Conservation (phyloP, 2,113 vertebrate genomes). For the Callospermophilus lateralis region DNA sequence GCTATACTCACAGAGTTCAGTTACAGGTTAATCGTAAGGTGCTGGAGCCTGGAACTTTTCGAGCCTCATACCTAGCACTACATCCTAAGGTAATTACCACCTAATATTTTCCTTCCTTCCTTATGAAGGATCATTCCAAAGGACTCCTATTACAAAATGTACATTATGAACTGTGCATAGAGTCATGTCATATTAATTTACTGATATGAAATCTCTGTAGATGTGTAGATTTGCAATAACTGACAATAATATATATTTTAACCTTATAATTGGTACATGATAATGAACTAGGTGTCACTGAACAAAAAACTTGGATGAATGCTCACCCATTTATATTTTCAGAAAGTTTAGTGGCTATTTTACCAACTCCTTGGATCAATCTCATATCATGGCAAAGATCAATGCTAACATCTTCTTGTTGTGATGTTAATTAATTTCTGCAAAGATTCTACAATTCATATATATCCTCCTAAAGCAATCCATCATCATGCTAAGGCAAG, state of each 20-base stretch:
- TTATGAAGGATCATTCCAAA: background rate
- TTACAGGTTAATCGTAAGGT: background rate
- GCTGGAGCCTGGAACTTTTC: background rate
- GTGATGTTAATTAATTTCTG: slow-evolving; percentile 88
- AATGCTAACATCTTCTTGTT: slow-evolving; percentile 77
- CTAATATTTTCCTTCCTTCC: background rate
- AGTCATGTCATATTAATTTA: background rate
- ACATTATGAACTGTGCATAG: background rate
- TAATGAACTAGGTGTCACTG: background rate
- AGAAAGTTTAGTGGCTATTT: slow-evolving; percentile 70
- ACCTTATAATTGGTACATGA: background rate
- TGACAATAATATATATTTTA: background rate
- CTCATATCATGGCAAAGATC: slow-evolving; percentile 75
- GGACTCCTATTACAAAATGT: background rate
- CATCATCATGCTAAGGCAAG: slow-evolving; percentile 88
- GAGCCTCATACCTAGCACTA: background rate
- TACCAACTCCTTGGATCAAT: slow-evolving; percentile 59
- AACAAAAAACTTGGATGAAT: background rate
- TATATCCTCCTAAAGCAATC: slow-evolving; percentile 84
- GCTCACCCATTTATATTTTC: slow-evolving; percentile 34
- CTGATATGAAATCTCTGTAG: background rate
- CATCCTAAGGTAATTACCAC: background rate
- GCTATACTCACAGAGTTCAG: background rate
- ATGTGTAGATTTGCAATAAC: background rate
- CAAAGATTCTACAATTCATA: slow-evolving; percentile 82